Percentiles rank a stretch among this genome's conserved stretches.
These are phyloP conservation scores for Ernsta delagoae DNA, from an alignment of 2,888 invertebrate species.

Conservation along the genomic window DNA sequence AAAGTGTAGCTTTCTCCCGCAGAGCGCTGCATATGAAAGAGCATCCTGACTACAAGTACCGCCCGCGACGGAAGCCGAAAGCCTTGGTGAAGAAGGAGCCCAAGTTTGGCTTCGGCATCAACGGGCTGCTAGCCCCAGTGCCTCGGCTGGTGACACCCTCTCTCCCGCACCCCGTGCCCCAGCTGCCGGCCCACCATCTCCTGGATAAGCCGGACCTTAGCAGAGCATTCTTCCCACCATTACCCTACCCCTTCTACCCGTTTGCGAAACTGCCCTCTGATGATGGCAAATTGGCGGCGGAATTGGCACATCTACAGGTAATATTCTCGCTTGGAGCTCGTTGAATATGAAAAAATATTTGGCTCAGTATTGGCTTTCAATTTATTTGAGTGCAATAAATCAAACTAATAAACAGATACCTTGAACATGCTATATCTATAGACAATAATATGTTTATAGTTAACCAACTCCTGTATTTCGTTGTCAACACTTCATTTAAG, in stretches of 20 bases:
- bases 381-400: too few species aligned
- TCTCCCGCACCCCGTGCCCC: slow-evolving; percentile 71
- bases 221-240: slow-evolving; percentile 88
- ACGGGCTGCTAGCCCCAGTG: slow-evolving; percentile 86
- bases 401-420: too few species aligned
- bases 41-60: too few species aligned
- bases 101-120: slow-evolving; percentile 89
- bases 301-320: slow-evolving; percentile 87
- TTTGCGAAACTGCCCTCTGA: slow-evolving; percentile 84
- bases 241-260: slow-evolving; percentile 89
- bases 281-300: slow-evolving; percentile 87
- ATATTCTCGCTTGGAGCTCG: not conserved
- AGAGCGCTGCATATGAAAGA: too few species aligned
- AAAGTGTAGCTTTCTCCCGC: too few species aligned
- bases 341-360: not conserved
- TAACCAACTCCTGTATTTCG: too few species aligned
- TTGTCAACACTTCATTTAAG: too few species aligned
- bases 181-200: slow-evolving; percentile 78
- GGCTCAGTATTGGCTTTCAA: too few species aligned
- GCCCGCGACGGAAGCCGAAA: slow-evolving; percentile 94
- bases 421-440: too few species aligned
- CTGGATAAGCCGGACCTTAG: slow-evolving; percentile 87
- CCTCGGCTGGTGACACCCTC: slow-evolving; percentile 77
- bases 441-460: too few species aligned
- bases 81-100: slow-evolving; percentile 92